Base-by-base conservation (phyloP, 2,797 vertebrate genomes). In the Parotocinclus haroldoi region DNA sequence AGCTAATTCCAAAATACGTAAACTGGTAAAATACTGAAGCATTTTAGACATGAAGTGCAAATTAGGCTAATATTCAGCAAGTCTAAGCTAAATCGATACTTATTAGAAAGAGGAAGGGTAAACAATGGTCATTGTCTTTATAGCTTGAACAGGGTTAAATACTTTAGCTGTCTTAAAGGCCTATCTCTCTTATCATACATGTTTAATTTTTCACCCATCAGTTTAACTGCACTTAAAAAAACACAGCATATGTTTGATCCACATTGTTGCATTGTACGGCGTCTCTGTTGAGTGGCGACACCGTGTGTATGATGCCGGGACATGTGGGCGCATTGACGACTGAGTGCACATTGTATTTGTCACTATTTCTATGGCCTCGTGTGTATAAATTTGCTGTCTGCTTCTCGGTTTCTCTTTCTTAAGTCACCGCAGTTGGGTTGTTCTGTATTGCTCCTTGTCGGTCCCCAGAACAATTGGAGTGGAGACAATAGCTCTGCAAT, bases 401-500 rank as follows among this genome's bases (percentile, higher is more conserved):
- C 82, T 84, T 86, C 68, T 89, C 82, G 66, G 84, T 88, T 89
- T 89, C 86, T 89, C 87, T 86, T 88, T 90, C 84, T 89, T 91
- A 90, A 91, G 92, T 93, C 89, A 82, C 83, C 87, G 89, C 93
- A 89, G 91, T 95, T 86, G 92, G 91, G 93, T 95, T 96, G 90
- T 91, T 94, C 84, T 89, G 78, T 87, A 91, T 85, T 84, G 88
- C 89, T 88, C 89, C 85, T 89, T 88, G 85, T 89, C 91, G 91
- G 92, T 93, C 91, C 93, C 92, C 92, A 83, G 88, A 88, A 89
- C 91, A 91, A 96, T 92, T 92, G 84, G 90, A 93, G 91, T 94
- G 89, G 91, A 97, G 95, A 99, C 96, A 99, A 99, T 98, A 93
- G 96, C 96, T 95, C 92, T 93, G 93, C 95, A 92, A 94, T 98